Evolutionary conservation across 2,888 invertebrate species (phyloP), one percentile per base, ranked within the genome.

Genomic region (Ariolimax columbianus): DNA sequence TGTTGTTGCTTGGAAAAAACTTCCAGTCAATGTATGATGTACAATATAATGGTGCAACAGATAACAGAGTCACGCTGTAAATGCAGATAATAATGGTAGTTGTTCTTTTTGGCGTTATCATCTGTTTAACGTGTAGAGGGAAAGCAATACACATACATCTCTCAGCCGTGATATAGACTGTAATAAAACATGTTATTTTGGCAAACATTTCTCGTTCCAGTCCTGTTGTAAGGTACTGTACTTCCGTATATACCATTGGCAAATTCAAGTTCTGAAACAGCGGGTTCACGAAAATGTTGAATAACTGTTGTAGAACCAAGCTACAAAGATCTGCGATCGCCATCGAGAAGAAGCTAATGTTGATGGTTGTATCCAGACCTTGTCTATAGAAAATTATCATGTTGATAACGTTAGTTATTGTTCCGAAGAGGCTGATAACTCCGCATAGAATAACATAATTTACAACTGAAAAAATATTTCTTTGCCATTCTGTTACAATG

Each of bases 271-370:
- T 23, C 40, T 40, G n/a, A 17, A 72, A 40, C 26, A 72, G n/a
- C n/a, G 72, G 72, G 23, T 40, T 72, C 2, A 72, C 6, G 4
- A 40, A 63, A 30, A 63, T 4, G n/a, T 63, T 72, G 19, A 26
- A 72, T 7, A 38, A 40, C 11, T 72, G 72, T 40, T 40, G 72
- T 11, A 72, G 26, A 9, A 72, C 40, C 23, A 72, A 26, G n/a
- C 72, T 75, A 33, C 73, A 75, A n/a, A 75, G n/a, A 38, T 75
- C 73, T 19, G 73, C n/a, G 47, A 75, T 30, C 30, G 73, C 73
- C 47, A 75, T 43, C n/a, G 73, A 43, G 73, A 75, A 75, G 73
- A 75, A 75, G n/a, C 73, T 75, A 47, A 75, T 75, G 47, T 75
- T 75, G 47, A 75, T 75, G 30, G 73, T 75, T 47, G 73, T 75